Evolutionary conservation across 2,113 vertebrate species (phyloP).

Genomic region (Sardina pilchardus): DNA sequence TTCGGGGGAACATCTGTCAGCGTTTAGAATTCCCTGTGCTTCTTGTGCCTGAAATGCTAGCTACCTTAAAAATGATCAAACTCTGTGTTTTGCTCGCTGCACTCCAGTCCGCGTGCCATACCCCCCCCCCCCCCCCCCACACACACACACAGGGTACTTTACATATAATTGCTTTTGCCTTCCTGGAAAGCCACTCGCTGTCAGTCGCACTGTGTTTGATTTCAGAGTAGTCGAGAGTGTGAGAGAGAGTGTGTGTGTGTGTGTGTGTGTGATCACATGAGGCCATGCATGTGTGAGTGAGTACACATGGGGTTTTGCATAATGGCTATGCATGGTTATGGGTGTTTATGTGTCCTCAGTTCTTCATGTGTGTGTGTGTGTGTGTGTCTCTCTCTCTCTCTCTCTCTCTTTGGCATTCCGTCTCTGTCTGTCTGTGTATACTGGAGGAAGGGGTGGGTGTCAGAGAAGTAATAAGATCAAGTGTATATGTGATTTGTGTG

Average conservation of each 20-base stretch:
- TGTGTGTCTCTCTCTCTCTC: neutral
- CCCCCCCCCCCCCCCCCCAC: neutral
- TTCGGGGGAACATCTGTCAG: conserved; percentile 34
- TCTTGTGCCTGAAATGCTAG: neutral
- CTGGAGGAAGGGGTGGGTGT: neutral
- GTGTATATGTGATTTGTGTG: neutral
- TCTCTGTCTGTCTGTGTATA: neutral
- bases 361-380: neutral
- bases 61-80: conserved; percentile 19
- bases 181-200: neutral
- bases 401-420: neutral
- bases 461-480: neutral
- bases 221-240: conserved; percentile 3
- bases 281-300: neutral
- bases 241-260: neutral
- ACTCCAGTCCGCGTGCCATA: too few relatives aligned
- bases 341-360: neutral
- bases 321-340: neutral
- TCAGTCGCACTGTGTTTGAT: conserved; percentile 4
- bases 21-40: conserved; percentile 13
- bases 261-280: neutral
- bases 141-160: neutral
- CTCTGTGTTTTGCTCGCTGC: neutral
- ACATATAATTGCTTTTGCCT: conserved; percentile 24
- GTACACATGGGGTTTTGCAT: neutral